Evolutionary conservation across 2,797 vertebrate species (phyloP).

Genomic region (Somateria mollissima): DNA sequence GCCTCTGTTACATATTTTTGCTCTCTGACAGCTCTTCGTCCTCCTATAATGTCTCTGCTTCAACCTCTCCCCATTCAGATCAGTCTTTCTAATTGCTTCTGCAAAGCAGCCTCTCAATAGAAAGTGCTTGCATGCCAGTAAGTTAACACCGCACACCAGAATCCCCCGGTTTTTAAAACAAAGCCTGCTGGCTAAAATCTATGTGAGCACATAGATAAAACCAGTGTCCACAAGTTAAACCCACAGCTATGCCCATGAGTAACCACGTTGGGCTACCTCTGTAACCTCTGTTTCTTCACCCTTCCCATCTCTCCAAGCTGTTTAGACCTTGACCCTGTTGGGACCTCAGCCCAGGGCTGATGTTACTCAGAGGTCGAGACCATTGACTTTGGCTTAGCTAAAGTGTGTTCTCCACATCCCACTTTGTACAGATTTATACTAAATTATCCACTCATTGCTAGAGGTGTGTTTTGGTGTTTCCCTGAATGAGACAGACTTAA

Average conservation of each 20-base stretch:
- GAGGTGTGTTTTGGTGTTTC: not conserved
- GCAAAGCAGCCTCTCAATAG: not conserved
- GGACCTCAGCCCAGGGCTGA: not conserved
- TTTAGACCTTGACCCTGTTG: not conserved
- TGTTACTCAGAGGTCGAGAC: not conserved
- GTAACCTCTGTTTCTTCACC: not conserved
- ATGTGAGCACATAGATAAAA: not conserved
- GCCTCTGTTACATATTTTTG: not conserved
- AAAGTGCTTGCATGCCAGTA: not conserved
- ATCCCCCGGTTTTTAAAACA: not conserved
- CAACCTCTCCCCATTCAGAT: not conserved
- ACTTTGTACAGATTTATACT: not conserved
- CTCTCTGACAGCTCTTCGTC: not conserved
- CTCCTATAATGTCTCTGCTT: not conserved
- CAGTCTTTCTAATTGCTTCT: not conserved
- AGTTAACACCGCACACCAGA: accelerated
- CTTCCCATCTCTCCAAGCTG: not conserved
- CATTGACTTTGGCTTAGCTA: not conserved
- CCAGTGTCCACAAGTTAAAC: not conserved
- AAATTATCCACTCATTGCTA: conserved; percentile 6
- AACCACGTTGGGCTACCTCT: accelerated
- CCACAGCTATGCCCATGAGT: accelerated
- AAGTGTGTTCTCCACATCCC: not conserved
- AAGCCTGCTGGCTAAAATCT: not conserved
- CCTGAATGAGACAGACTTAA: not conserved